These are phyloP conservation scores for Ophion obscuratus DNA, from an alignment of 2,888 invertebrate genomes.

Conservation along the genomic window DNA sequence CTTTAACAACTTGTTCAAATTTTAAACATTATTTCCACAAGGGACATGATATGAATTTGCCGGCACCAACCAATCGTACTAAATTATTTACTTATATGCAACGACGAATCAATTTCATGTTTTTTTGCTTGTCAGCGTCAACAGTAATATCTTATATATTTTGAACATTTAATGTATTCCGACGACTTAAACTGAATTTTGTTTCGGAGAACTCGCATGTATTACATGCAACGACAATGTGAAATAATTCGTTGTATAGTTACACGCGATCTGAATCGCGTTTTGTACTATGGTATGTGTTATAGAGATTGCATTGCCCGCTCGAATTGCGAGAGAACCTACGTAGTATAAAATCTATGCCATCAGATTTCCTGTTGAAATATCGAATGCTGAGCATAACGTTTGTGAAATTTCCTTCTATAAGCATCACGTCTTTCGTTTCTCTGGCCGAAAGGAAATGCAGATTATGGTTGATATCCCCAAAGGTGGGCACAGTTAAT, in stretches of 20 bases:
- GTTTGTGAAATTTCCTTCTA: slow-evolving; percentile 54
- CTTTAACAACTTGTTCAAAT: too few relatives aligned
- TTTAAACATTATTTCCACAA: too few relatives aligned
- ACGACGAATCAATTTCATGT: neutral
- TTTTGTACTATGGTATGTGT: slow-evolving; percentile 35
- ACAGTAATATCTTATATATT: too few relatives aligned
- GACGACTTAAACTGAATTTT: neutral
- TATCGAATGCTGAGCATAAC: slow-evolving; percentile 50
- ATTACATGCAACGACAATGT: slow-evolving; percentile 17
- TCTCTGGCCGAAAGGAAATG: slow-evolving; percentile 12
- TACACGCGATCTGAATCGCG: slow-evolving; percentile 21
- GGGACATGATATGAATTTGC: too few relatives aligned
- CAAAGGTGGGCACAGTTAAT: too few relatives aligned
- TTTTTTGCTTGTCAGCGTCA: neutral
- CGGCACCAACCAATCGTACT: too few relatives aligned
- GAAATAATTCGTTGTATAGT: slow-evolving; percentile 35
- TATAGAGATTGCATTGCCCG: slow-evolving; percentile 23
- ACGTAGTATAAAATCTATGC: slow-evolving; percentile 29
- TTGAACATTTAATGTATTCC: neutral
- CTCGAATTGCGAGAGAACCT: slow-evolving; percentile 10
- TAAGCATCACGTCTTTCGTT: neutral
- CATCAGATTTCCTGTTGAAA: slow-evolving; percentile 50
- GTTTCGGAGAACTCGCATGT: slow-evolving; percentile 6
- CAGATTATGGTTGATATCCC: neutral
- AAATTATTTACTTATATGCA: neutral